These are phyloP conservation scores for Neotragus moschatus DNA, from an alignment of 2,113 vertebrate genomes.

Conservation along the genomic window DNA sequence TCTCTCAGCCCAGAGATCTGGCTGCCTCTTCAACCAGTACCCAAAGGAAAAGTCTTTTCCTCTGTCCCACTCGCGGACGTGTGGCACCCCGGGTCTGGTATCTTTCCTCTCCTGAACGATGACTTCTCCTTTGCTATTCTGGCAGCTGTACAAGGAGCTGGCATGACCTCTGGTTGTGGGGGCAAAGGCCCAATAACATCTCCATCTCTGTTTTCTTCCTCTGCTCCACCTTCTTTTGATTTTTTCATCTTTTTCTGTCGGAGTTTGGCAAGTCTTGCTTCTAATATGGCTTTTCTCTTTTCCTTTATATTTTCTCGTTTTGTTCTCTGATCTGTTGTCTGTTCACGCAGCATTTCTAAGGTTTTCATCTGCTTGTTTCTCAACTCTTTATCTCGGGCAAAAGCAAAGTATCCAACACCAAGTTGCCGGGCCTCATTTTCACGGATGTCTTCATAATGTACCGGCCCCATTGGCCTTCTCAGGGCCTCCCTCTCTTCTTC, in stretches of 20 bases:
- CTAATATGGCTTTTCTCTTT: constrained; percentile 89
- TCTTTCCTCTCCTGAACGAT: constrained; percentile 94
- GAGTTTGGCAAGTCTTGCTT: constrained; percentile 91
- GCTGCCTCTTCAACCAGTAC: constrained; percentile 82
- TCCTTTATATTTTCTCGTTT: constrained; percentile 95
- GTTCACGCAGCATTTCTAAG: constrained; percentile 95
- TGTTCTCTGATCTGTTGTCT: constrained; percentile 94
- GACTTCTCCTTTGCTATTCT: constrained; percentile 90
- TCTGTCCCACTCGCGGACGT: constrained; percentile 95
- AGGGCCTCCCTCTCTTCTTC: constrained; percentile 94
- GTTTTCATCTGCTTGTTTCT: constrained; percentile 94
- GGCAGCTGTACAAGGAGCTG: constrained; percentile 52
- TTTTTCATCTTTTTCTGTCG: constrained; percentile 92
- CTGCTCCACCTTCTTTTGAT: constrained; percentile 80
- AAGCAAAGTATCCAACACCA: constrained; percentile 95
- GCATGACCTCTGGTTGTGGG: constrained; percentile 72
- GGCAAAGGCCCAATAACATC: constrained; percentile 69
- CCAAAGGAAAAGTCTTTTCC: constrained; percentile 89
- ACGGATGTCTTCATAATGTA: constrained; percentile 95
- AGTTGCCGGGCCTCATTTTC: constrained; percentile 96
- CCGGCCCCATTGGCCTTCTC: constrained; percentile 90
- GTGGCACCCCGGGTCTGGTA: constrained; percentile 91
- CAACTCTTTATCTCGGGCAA: constrained; percentile 89
- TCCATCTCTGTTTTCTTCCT: constrained; percentile 75
- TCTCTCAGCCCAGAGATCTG: constrained; percentile 87